Evolutionary conservation across 2,797 vertebrate genomes (phyloP), one percentile per base, ranked within the genome.

Genomic region (Mormyrops boulengeri): DNA sequence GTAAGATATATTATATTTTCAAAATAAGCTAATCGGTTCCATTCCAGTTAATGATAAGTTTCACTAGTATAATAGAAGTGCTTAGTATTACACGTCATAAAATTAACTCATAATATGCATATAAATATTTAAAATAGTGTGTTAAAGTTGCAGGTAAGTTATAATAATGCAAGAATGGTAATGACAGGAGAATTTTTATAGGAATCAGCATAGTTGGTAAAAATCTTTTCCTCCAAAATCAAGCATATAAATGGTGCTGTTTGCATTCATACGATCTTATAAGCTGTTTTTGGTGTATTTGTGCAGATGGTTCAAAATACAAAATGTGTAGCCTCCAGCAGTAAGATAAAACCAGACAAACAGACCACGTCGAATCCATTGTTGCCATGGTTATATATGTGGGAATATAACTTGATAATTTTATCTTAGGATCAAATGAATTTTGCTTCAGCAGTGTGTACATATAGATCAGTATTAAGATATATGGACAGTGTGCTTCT

Each of bases 341-440:
- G 34, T 52, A 19, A 41, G 22, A 85, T 66, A 84, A 84, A 38
- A 12, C 89, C 50, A 82, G 50, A 57, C 34, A 22, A 66, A 50
- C 73, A 38, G 19, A 90, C 89, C 87, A 89, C 90, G 55, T 60
- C 89, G 85, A 88, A 88, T 87, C 85, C 47, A 91, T 92, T 93
- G 92, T 91, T 91, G 87, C 92, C 91, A 92, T 93, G 93, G 93
- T 92, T 92, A 92, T 91, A 88, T n/a, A 53, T 89, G 91, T 88
- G 87, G 88, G 52, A 55, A 62, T 66, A 60, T 49, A 53, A 47
- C 3, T 52, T 92, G 90, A 90, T 92, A 60, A 69, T 77, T 86
- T 92, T 90, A 90, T 90, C 82, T 88, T 38, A 73, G 73, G 14
- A 38, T 50, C 87, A 73, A 86, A 85, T 90, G 77, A 89, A 87